Percentiles rank a stretch among this genome's conserved stretches.
Evolutionary conservation across 2,113 vertebrate genomes (phyloP).

Genomic region (Boulengeromyrus knoepffleri): DNA sequence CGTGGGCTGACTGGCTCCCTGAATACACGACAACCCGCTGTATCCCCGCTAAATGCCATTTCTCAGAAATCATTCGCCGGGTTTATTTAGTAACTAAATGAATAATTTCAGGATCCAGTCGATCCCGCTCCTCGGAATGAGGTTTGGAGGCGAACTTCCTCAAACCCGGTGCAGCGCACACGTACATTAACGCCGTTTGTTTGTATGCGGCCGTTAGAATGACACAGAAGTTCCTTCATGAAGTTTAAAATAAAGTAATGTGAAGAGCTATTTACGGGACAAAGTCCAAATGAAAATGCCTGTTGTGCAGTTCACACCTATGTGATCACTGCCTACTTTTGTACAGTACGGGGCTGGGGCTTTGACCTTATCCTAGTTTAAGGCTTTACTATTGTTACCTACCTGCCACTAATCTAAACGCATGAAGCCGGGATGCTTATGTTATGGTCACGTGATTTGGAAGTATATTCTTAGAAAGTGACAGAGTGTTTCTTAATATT

Average conservation of each 20-base stretch:
- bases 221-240: neutral
- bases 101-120: neutral
- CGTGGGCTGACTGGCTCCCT: neutral
- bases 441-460: neutral
- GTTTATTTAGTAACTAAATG: neutral
- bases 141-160: neutral
- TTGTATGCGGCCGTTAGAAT: neutral
- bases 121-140: neutral
- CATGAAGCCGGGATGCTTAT: neutral
- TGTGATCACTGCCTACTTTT: neutral
- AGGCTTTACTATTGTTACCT: neutral
- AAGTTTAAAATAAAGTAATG: neutral
- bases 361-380: neutral
- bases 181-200: neutral
- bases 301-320: neutral
- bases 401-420: neutral
- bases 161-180: neutral
- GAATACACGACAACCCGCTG: neutral
- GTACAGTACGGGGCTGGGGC: neutral
- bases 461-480: neutral
- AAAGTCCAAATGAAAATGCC: neutral
- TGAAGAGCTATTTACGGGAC: neutral
- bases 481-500: neutral
- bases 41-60: neutral
- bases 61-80: neutral